phyloP scores from a whole-genome alignment of 2,888 invertebrate species.

The Nemoura dubitans region DNA sequence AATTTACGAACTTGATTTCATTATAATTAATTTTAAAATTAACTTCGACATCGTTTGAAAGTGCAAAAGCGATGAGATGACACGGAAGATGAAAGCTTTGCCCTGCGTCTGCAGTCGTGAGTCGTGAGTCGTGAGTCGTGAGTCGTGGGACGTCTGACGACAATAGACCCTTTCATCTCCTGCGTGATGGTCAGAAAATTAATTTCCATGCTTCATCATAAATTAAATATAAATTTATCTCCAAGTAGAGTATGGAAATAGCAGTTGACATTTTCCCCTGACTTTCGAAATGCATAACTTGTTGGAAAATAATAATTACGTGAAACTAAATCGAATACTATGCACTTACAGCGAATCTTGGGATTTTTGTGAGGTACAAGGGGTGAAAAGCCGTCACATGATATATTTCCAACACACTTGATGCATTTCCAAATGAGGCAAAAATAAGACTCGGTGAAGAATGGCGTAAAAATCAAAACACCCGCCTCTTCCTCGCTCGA shows the following conservation, averaged over 20 bases:
- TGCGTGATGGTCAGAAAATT: background rate
- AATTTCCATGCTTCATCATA: background rate
- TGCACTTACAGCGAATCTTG: no score
- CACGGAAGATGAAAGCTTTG: background rate
- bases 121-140: no score
- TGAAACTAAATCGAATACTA: background rate
- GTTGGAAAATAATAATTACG: background rate
- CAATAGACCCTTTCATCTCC: background rate
- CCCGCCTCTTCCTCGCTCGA: no score
- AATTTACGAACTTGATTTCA: background rate
- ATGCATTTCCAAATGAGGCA: no score
- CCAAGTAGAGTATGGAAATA: background rate
- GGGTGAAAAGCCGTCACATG: no score
- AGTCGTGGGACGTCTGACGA: no score
- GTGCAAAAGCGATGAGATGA: background rate
- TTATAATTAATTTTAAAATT: background rate
- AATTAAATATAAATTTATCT: background rate
- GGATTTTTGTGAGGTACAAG: no score
- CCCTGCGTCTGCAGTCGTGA: background rate
- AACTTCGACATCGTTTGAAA: background rate
- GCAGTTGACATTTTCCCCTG: background rate
- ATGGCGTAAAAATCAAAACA: no score
- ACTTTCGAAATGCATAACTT: background rate
- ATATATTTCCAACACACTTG: no score
- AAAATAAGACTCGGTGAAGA: no score